Percentiles rank a stretch among this genome's conserved stretches.
phyloP scores from a whole-genome alignment of 1,140 invertebrate species.

The Lepidotrigona ventralis region DNA sequence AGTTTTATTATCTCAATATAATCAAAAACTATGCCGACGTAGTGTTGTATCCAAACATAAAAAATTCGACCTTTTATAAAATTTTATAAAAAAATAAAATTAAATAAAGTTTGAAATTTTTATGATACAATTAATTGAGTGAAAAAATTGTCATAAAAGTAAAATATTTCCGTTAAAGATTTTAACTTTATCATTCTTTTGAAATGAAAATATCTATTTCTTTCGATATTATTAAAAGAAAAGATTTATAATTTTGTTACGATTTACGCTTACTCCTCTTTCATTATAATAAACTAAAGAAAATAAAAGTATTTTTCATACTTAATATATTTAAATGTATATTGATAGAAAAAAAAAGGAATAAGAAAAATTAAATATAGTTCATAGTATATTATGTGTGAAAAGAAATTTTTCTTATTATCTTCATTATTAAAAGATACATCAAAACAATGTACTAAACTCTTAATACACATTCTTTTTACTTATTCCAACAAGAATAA shows the following conservation, averaged over 20 bases:
- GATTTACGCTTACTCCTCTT: neutral
- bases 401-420: slow-evolving; percentile 12
- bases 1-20: neutral
- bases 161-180: neutral
- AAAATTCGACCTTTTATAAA: neutral
- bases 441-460: slow-evolving; percentile 19
- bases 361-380: neutral
- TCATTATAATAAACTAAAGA: neutral
- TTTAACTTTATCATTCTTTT: neutral
- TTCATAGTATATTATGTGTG: neutral
- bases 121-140: neutral
- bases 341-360: slow-evolving; percentile 11
- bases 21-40: neutral
- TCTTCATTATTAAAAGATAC: neutral
- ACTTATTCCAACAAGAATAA: slow-evolving; percentile 30
- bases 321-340: neutral
- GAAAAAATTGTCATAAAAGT: too few species aligned
- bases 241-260: neutral
- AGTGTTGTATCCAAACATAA: neutral
- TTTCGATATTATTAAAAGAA: slow-evolving; percentile 7
- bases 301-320: neutral
- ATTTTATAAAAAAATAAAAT: neutral
- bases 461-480: slow-evolving; percentile 2
- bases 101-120: neutral
- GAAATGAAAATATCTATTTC: neutral